Conservation (phyloP, 2,888 invertebrate genomes). For the Epinotia ramella region DNA sequence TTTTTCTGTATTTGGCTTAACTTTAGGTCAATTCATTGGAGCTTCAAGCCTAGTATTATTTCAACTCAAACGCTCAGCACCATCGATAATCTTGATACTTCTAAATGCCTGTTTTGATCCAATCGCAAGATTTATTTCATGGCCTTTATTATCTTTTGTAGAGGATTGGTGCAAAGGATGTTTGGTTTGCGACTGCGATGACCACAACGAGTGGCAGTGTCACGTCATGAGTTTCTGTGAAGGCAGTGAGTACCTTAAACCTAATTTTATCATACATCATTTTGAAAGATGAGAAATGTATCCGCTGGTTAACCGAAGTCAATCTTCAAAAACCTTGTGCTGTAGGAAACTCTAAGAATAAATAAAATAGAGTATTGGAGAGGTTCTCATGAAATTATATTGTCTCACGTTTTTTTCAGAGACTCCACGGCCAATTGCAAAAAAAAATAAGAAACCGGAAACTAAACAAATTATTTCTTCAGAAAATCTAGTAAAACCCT, state of each 20-base stretch:
- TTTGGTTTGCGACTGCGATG: slow-evolving; percentile 74
- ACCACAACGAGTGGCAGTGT: slow-evolving; percentile 72
- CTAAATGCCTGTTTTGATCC: no score
- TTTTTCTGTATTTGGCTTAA: no score
- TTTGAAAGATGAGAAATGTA: no score
- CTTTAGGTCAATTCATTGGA: no score
- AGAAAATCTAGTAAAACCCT: not conserved
- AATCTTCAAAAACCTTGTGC: no score
- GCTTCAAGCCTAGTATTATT: no score
- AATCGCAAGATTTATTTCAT: not conserved
- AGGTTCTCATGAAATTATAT: not conserved
- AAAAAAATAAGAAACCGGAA: not conserved
- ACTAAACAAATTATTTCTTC: not conserved
- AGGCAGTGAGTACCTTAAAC: slow-evolving; percentile 59
- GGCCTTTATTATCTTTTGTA: slow-evolving; percentile 51
- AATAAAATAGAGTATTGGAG: no score
- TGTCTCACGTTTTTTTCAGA: not conserved
- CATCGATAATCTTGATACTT: no score
- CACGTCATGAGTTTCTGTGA: slow-evolving; percentile 73
- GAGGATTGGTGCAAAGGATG: slow-evolving; percentile 78
- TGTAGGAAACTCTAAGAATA: no score
- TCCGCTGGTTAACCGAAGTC: no score
- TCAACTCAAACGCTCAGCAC: no score
- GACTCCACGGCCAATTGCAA: slow-evolving; percentile 1
- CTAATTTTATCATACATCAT: not conserved